Conservation (phyloP, 2,797 vertebrate genomes). For the Enteromius argenteus region DNA sequence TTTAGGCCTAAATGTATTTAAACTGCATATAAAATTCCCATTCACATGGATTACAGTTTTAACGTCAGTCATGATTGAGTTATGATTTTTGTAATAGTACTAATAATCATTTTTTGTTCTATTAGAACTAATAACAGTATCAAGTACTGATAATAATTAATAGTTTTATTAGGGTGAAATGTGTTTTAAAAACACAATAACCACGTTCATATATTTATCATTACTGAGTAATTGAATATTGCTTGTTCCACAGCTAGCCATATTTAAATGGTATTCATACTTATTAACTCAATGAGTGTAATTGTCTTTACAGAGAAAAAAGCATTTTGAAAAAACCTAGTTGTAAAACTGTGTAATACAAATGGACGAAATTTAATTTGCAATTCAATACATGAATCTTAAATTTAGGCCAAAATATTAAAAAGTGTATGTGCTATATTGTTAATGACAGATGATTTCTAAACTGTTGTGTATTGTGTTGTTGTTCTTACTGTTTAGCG, state of each 20-base stretch:
- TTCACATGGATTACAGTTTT: neutral
- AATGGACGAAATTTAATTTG: neutral
- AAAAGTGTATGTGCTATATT: neutral
- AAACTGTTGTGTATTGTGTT: neutral
- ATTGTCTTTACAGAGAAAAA: neutral
- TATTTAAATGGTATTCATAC: neutral
- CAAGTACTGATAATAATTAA: no score
- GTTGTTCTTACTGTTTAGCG: slow-evolving; percentile 50
- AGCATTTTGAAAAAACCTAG: neutral
- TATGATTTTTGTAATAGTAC: neutral
- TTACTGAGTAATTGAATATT: neutral
- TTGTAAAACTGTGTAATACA: neutral
- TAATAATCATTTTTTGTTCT: no score
- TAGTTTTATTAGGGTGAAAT: neutral
- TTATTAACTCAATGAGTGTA: neutral
- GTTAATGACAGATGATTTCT: neutral
- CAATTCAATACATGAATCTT: neutral
- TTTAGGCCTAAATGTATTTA: neutral
- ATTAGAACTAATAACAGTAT: neutral
- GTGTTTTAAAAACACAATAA: neutral
- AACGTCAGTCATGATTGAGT: no score
- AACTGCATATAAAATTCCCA: neutral
- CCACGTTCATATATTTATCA: neutral
- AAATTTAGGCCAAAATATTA: neutral
- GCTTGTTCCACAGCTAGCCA: neutral